Conservation (phyloP, 2,113 vertebrate genomes). For the Gobio gobio region DNA sequence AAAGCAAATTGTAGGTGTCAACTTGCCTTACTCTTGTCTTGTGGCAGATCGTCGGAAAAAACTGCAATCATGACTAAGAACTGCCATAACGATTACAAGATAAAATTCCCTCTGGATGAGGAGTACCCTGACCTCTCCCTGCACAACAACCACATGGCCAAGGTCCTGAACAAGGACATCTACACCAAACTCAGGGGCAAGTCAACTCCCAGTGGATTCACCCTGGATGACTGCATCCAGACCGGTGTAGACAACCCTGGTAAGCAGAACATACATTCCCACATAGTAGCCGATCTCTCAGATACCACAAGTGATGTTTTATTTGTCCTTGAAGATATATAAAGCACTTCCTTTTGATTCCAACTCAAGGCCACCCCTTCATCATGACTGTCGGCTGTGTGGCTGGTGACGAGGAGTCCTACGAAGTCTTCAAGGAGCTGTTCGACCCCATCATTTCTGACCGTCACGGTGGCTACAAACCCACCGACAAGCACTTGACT, state of each 20-base stretch:
- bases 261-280: constrained; percentile 56
- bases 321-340: neutral
- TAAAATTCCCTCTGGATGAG: constrained; percentile 83
- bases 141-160: constrained; percentile 97
- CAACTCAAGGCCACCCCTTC: constrained; percentile 85
- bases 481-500: constrained; percentile 91
- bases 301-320: neutral
- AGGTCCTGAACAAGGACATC: constrained; percentile 81
- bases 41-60: constrained; percentile 67
- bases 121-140: constrained; percentile 85
- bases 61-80: constrained; percentile 85
- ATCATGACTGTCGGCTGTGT: constrained; percentile 96
- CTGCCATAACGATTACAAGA: constrained; percentile 89
- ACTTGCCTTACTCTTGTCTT: neutral
- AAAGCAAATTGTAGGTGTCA: neutral
- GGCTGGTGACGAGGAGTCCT: constrained; percentile 90
- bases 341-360: neutral
- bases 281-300: neutral
- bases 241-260: constrained; percentile 95
- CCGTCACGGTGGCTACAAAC: constrained; percentile 90
- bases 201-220: constrained; percentile 91
- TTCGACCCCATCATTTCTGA: constrained; percentile 91
- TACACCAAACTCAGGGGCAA: constrained; percentile 87
- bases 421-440: constrained; percentile 86
- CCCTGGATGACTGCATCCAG: constrained; percentile 89